Percentiles rank a stretch among this genome's conserved stretches.
Evolutionary conservation across 1,140 invertebrate species (phyloP).

Genomic region (Atopsyche davidsoni): DNA sequence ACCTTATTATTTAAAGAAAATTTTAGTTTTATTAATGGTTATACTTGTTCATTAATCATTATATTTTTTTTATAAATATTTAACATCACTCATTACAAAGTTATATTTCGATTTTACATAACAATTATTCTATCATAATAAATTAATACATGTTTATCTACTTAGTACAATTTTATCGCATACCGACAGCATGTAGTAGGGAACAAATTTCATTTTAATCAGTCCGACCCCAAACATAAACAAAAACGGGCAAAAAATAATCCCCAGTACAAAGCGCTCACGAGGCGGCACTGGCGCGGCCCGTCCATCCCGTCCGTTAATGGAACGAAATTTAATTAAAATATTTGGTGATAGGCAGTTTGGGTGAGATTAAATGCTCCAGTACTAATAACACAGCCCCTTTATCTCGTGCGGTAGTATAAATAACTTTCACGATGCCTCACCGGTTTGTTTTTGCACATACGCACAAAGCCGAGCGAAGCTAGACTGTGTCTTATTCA

Average conservation of each 20-base stretch:
- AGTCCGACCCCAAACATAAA: too few relatives aligned
- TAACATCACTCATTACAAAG: too few relatives aligned
- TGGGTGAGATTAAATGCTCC: conserved; percentile 17
- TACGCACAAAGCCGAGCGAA: not conserved
- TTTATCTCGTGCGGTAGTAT: conserved; percentile 16
- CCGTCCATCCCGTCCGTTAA: conserved; percentile 6
- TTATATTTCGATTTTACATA: too few relatives aligned
- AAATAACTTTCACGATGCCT: conserved; percentile 19
- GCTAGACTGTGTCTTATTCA: not conserved
- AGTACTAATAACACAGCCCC: conserved; percentile 13
- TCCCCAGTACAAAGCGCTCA: not conserved
- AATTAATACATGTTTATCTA: too few relatives aligned
- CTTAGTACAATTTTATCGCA: too few relatives aligned
- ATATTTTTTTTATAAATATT: too few relatives aligned
- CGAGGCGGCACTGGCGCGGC: not conserved
- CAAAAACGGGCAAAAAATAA: conserved; percentile 3
- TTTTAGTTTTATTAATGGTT: too few relatives aligned
- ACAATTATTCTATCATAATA: too few relatives aligned
- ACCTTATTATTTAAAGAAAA: too few relatives aligned
- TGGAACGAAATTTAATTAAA: conserved; percentile 24
- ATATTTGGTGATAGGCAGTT: conserved; percentile 22
- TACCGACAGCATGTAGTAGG: too few relatives aligned
- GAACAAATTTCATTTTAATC: too few relatives aligned
- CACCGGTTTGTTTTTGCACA: conserved; percentile 13
- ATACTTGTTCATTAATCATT: too few relatives aligned